Conservation (phyloP, 1,140 invertebrate species). For the Drosophila persimilis region DNA sequence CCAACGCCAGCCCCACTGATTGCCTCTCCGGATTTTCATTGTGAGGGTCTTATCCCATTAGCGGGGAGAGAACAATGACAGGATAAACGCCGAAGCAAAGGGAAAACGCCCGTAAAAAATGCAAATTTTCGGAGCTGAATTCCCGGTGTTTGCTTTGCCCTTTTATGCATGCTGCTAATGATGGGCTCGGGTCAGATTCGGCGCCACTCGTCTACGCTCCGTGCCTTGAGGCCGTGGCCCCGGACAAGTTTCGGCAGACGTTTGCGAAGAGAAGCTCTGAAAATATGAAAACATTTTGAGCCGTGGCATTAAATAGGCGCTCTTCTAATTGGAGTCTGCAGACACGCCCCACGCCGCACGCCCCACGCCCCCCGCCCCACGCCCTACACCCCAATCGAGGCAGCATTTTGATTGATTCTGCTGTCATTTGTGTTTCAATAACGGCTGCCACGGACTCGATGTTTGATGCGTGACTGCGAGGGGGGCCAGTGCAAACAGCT, state of each 20-base stretch:
- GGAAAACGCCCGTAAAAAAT: conserved; percentile 24
- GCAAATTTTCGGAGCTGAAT: conserved; percentile 60
- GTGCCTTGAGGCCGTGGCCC: too few species aligned
- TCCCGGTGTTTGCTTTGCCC: conserved; percentile 31
- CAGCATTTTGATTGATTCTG: conserved; percentile 62
- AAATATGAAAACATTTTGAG: too few species aligned
- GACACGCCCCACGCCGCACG: not conserved
- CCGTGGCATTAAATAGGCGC: conserved; percentile 52
- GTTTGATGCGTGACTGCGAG: not conserved
- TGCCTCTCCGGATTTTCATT: conserved; percentile 10
- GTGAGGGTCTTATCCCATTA: conserved; percentile 20
- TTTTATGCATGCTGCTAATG: conserved; percentile 23
- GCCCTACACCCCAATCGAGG: conserved; percentile 1
- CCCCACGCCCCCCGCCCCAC: too few species aligned
- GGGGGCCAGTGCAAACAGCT: too few species aligned
- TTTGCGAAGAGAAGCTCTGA: too few species aligned
- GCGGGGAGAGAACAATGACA: not conserved
- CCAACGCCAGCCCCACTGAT: not conserved
- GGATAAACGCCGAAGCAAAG: conserved; percentile 1
- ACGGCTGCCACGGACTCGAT: conserved; percentile 12
- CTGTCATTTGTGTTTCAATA: conserved; percentile 30
- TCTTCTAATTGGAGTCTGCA: conserved; percentile 49
- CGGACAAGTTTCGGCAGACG: too few species aligned
- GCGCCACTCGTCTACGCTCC: conserved; percentile 3
- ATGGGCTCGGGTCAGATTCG: conserved; percentile 26